Percentiles rank a stretch among this genome's conserved stretches.
phyloP scores from a whole-genome alignment of 2,888 invertebrate genomes.

The Scelioninae gen. 2 region DNA sequence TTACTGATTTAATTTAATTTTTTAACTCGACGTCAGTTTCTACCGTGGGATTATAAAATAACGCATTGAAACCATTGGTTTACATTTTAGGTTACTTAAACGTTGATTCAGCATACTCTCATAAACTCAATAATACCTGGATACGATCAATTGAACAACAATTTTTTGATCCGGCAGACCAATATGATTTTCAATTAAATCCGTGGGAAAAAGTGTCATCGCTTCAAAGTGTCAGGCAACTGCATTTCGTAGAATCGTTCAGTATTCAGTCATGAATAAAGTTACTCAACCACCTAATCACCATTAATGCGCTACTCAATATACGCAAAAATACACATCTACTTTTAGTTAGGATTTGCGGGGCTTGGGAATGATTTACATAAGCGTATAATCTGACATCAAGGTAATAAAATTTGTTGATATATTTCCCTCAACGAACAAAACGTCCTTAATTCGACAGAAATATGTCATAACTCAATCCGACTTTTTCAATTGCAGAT shows the following conservation, averaged over 20 bases:
- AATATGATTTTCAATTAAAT: conserved; percentile 43
- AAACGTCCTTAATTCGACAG: conserved; percentile 43
- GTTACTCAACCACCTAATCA: conserved; percentile 34
- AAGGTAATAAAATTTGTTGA: conserved; percentile 41
- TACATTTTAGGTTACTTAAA: too few relatives aligned
- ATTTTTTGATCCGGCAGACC: conserved; percentile 10
- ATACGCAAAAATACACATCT: conserved; percentile 26
- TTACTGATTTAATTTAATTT: too few relatives aligned
- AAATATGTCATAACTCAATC: conserved; percentile 40
- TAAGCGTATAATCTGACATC: conserved; percentile 44
- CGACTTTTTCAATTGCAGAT: conserved; percentile 20
- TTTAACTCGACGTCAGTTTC: too few relatives aligned
- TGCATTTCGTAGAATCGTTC: conserved; percentile 22
- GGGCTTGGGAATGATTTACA: conserved; percentile 36
- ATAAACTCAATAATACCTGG: too few relatives aligned
- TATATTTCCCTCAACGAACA: conserved; percentile 31
- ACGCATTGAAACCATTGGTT: too few relatives aligned
- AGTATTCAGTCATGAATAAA: conserved; percentile 40
- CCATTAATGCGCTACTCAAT: conserved; percentile 30
- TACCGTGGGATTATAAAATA: too few relatives aligned
- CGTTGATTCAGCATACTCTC: too few relatives aligned
- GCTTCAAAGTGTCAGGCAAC: conserved; percentile 20
- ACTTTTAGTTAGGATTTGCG: conserved; percentile 29
- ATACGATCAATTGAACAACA: conserved; percentile 20
- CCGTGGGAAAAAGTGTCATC: conserved; percentile 28